Evolutionary conservation across 2,113 vertebrate genomes (phyloP).

Genomic region (pig (Sus scrofa)): T2T-Sscrofa CM000816.6:9035501-9036000

Average conservation of each 20-base stretch:
- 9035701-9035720: slow-evolving; percentile 38
- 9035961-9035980: neutral
- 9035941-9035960: neutral
- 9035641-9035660: slow-evolving; percentile 98
- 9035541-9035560: fast-evolving
- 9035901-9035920: neutral
- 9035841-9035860: neutral
- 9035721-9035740: neutral
- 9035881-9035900: neutral
- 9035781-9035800: neutral
- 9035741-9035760: neutral
- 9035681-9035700: slow-evolving; percentile 89
- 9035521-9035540: neutral
- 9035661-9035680: slow-evolving; percentile 95
- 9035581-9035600: slow-evolving; percentile 73
- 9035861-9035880: neutral
- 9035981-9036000: slow-evolving; percentile 12
- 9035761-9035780: neutral
- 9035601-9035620: slow-evolving; percentile 90
- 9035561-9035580: slow-evolving; percentile 58
- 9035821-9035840: neutral
- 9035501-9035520: neutral
- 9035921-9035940: neutral
- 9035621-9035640: slow-evolving; percentile 95
- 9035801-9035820: neutral